These are phyloP conservation scores for Semotilus atromaculatus DNA, from an alignment of 2,797 vertebrate genomes.

Conservation along the genomic window DNA sequence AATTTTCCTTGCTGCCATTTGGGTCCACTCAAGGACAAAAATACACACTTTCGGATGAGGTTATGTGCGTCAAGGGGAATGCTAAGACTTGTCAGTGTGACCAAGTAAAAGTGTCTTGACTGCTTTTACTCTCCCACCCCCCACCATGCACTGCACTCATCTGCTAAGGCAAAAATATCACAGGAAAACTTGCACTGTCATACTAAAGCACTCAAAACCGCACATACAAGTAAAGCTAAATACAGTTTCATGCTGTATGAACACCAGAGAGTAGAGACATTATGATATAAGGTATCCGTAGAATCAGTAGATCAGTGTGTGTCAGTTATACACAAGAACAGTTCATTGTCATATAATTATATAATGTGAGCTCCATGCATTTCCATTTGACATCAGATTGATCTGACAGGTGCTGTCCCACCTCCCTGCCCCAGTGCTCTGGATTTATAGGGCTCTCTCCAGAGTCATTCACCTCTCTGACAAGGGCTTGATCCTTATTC, in stretches of 20 bases:
- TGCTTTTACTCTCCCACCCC: constrained; percentile 50
- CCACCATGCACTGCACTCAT: constrained; percentile 6
- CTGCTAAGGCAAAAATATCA: not conserved
- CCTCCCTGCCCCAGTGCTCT: constrained; percentile 17
- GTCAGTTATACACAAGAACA: constrained; percentile 11
- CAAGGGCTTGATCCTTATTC: constrained; percentile 46
- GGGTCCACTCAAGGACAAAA: constrained; percentile 39
- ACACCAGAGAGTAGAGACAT: not conserved
- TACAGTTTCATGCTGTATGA: not conserved
- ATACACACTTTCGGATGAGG: constrained; percentile 2
- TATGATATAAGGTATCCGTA: not conserved
- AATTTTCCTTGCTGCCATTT: constrained; percentile 16
- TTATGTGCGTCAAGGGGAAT: constrained; percentile 11
- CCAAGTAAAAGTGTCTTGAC: constrained; percentile 37
- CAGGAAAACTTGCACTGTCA: constrained; percentile 6
- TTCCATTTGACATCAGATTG: constrained; percentile 63
- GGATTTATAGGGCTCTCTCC: constrained; percentile 47
- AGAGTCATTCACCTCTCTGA: constrained; percentile 34
- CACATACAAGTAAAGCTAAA: constrained; percentile 17
- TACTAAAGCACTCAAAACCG: not conserved
- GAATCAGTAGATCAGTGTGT: not conserved
- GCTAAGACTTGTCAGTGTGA: constrained; percentile 53
- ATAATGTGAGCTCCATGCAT: constrained; percentile 50
- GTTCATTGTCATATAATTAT: constrained; percentile 25
- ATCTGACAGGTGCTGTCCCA: constrained; percentile 45